phyloP scores from a whole-genome alignment of 2,113 vertebrate genomes.

The Hypanus sabinus region DNA sequence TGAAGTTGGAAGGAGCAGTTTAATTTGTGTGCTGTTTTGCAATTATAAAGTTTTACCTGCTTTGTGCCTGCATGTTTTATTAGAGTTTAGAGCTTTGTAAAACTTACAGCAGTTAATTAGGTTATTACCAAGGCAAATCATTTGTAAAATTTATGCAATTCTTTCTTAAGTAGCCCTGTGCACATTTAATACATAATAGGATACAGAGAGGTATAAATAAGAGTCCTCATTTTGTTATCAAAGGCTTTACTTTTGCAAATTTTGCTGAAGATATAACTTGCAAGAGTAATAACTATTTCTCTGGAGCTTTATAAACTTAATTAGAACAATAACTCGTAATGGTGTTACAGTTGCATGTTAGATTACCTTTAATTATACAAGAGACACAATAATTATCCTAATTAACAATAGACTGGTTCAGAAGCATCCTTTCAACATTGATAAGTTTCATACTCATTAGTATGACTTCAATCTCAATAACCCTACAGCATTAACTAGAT shows the following conservation, averaged over 20 bases:
- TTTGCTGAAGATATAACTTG: slow-evolving; percentile 24
- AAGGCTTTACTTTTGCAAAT: background rate
- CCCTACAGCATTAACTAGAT: background rate
- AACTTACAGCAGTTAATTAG: slow-evolving; percentile 75
- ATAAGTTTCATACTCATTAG: background rate
- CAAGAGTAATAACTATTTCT: slow-evolving; percentile 27
- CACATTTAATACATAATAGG: background rate
- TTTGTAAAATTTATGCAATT: slow-evolving; percentile 34
- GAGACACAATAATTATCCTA: slow-evolving; percentile 35
- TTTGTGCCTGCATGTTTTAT: slow-evolving; percentile 71
- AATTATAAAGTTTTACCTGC: slow-evolving; percentile 74
- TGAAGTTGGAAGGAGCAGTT: slow-evolving; percentile 79
- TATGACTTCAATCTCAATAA: background rate
- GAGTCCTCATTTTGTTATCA: slow-evolving; percentile 8
- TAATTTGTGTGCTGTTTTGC: slow-evolving; percentile 80
- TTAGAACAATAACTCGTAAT: slow-evolving; percentile 20
- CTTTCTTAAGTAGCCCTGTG: background rate
- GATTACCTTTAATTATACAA: slow-evolving; percentile 38
- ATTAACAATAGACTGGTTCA: slow-evolving; percentile 26
- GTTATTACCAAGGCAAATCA: slow-evolving; percentile 73
- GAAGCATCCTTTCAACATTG: slow-evolving; percentile 14
- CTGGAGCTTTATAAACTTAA: slow-evolving; percentile 36
- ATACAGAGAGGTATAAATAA: slow-evolving; percentile 14
- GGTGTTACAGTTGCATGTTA: slow-evolving; percentile 35
- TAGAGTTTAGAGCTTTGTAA: slow-evolving; percentile 79